Base-by-base conservation (phyloP, 1,140 invertebrate species). In the Rhyzopertha dominica region DNA sequence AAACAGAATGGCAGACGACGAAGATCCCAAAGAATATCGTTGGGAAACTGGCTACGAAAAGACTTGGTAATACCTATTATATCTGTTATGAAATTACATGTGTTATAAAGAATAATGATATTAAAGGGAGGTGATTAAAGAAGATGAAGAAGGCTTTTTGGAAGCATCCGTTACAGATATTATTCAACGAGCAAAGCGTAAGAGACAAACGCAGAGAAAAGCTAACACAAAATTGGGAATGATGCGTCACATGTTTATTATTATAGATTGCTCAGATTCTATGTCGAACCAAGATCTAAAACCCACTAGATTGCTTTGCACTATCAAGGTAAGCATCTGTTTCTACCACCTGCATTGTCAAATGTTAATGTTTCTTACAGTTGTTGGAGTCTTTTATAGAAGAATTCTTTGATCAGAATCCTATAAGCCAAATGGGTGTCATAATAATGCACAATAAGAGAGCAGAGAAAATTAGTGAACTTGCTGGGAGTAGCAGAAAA, bases 11-110 rank as follows among this genome's bases (percentile, higher is more conserved):
- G 53, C 76, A 39, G 84, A 88, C 35, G 86, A 92, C 37, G 88
- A 90, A 28, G 89, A 92, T 62, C 78, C 81, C 28, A 92, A 93
- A 61, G 91, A 93, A 62, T 97, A 97, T 65, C 78, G 91, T 16
- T 97, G 93, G 93, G 93, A 97, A 67, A 93, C 88, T 28, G 94
- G 93, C 59, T 98, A 97, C 72, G 93, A 98, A 69, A 93, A 92
- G 70, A 94, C 90, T 62, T 95, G 91, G 91, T 90, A 74, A 73
- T 62, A 66, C 39, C 43, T 43, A 46, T 44, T 45, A 52, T 41
- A 22, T 36, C 26, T 30, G 26, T 10, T 10, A 28, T 5, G 17
- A 26, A 4, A 23, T 20, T 42, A 41, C 28, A 7, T 44, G 34
- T 49, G 45, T 4, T 30, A 22, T 36, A 28, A n/a, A n/a, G n/a